Evolutionary conservation across 2,113 vertebrate genomes (phyloP), one percentile per base, ranked within the genome.

Genomic region (Meriones unguiculatus): DNA sequence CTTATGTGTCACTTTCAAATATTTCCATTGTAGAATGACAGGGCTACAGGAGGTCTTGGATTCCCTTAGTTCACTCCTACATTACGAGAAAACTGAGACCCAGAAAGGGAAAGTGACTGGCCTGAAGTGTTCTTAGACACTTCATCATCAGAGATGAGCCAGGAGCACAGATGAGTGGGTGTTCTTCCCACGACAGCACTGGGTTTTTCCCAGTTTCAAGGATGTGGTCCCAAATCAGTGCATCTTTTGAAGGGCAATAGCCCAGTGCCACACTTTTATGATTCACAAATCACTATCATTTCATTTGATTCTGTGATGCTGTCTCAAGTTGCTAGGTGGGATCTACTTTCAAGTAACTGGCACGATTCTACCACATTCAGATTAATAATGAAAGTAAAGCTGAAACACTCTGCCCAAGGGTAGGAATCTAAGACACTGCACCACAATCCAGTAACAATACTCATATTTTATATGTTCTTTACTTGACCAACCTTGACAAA

Each of bases 401-500:
- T 4, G 3, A 93, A 75, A 85, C 5, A 12, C 30, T 69, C 32
- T 9, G 20, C 87, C 9, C n/a, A 86, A 76, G 7, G 72, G 41
- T 46, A 28, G 32, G 59, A 54, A 80, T 52, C 0, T 11, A 41
- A 84, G 41, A 73, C 67, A 88, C 87, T 80, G 14, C 76, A 57
- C 32, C 95, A 89, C 24, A 59, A 69, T 18, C 18, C 9, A 14
- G 67, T 87, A 86, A 80, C 67, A 46, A 64, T 35, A 25, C 41
- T 86, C 81, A 90, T 1, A n/a, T 93, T 80, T 35, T 95, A 93
- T 95, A 89, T 50, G 93, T 25, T 81, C 87, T 2, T 90, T 6
- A 93, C 52, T 82, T 78, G n/a, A 57, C 89, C 9, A 92, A 13
- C 22, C 62, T 91, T 89, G 46, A 69, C 35, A 97, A 95, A 97